Base-by-base conservation (phyloP, 1,140 invertebrate genomes). In the Helicoverpa zea region DNA sequence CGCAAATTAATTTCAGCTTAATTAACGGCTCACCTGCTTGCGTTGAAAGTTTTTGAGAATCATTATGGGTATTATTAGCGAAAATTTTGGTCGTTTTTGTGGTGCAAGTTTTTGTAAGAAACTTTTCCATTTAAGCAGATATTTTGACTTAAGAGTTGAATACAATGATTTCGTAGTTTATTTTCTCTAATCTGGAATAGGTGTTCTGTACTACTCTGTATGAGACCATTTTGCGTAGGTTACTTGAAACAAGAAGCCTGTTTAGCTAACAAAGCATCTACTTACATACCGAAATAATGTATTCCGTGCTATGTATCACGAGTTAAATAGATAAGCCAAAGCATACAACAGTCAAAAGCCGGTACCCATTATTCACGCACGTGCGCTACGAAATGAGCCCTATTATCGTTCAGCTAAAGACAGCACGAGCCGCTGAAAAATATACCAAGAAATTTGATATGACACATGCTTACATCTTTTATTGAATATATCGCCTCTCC, bases 401-500 rank as follows among this genome's bases (percentile, higher is more conserved):
- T 86, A 92, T 92, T 94, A 91, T 92, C 79, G 79, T 74, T 79
- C 76, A 68, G 68, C 72, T 84, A 92, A 89, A 89, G 87, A 83
- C 79, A 82, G 86, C 93, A 91, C 93, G 91, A 90, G 92, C 88
- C 89, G 83, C 89, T 92, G 88, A 94, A 93, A 94, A 92, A 94
- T 94, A 90, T 90, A 89, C 89, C 90, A 91, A 83, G 93, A 95
- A 95, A 95, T 95, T 90, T 90, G 94, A 95, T 94, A 93, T 88
- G 84, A 82, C 84, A 84, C 81, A 87, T 81, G 76, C 81, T 76
- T 72, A 78, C 75, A 84, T 85, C 84, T 84, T 84, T 85, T 84
- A 87, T 88, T 86, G 84, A 87, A 84, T 85, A 66, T 81, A 84
- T 82, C 86, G 86, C 80, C 83, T 90, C 89, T 90, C 87, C 82